These are phyloP conservation scores for Pangasius krempfi DNA, from an alignment of 2,797 vertebrate genomes.

Conservation along the genomic window DNA sequence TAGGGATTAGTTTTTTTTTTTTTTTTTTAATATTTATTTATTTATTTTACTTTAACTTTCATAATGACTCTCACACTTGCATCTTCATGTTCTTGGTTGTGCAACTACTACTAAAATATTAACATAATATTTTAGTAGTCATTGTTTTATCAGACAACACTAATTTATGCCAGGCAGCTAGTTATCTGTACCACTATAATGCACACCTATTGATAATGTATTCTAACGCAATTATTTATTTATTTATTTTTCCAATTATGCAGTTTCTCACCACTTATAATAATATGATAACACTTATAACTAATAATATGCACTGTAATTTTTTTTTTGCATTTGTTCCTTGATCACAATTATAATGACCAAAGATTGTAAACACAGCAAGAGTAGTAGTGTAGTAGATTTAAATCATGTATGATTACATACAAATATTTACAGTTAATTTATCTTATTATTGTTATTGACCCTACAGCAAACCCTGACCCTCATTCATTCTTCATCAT, in stretches of 20 bases:
- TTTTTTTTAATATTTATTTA: not conserved
- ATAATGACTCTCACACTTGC: not conserved
- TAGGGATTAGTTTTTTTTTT: not conserved
- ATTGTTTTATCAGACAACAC: not conserved
- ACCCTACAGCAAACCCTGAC: slow-evolving; percentile 29
- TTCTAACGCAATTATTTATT: not conserved
- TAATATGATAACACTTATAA: too few relatives aligned
- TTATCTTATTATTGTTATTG: slow-evolving; percentile 17
- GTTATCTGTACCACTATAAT: not conserved
- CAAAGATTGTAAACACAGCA: not conserved
- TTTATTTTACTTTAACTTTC: not conserved
- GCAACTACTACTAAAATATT: not conserved
- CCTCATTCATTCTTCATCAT: slow-evolving; percentile 42
- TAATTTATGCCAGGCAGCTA: not conserved
- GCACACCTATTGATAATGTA: not conserved
- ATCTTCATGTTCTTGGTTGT: not conserved
- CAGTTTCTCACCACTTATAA: not conserved
- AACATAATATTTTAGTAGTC: not conserved
- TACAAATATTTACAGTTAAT: not conserved
- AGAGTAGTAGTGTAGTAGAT: not conserved
- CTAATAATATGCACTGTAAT: not conserved
- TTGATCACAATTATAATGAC: not conserved
- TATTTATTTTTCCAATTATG: not conserved
- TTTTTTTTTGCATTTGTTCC: not conserved
- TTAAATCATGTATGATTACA: not conserved